Percentiles rank a stretch among this genome's conserved stretches.
Evolutionary conservation across 2,113 vertebrate species (phyloP).

Genomic region (Nycticorax nycticorax): DNA sequence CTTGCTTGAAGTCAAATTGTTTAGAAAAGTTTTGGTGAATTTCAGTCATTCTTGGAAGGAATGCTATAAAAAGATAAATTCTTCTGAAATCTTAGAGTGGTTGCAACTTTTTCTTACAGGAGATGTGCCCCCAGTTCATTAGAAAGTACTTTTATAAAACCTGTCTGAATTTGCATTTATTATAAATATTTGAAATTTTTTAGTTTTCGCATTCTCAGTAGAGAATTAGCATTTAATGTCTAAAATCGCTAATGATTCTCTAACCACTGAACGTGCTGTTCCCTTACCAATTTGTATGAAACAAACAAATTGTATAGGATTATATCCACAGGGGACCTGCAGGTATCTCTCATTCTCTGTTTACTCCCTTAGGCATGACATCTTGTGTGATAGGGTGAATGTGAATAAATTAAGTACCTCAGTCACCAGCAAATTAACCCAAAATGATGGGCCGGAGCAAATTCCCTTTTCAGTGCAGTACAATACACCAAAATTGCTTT

Average conservation of each 20-base stretch:
- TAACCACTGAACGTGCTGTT: neutral
- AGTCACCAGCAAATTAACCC: neutral
- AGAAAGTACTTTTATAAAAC: neutral
- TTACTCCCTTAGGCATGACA: neutral
- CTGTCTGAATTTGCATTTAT: neutral
- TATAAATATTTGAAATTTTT: neutral
- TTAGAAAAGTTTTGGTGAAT: neutral
- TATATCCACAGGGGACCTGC: neutral
- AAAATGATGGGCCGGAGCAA: neutral
- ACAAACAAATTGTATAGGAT: neutral
- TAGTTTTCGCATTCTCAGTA: rapidly evolving
- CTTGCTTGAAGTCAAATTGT: neutral
- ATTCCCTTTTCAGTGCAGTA: neutral
- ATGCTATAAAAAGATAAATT: neutral
- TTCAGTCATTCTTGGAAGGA: neutral
- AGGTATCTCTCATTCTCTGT: neutral
- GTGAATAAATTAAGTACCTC: neutral
- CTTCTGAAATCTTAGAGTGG: neutral
- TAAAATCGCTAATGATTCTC: neutral
- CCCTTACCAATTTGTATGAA: neutral
- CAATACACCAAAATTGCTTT: neutral
- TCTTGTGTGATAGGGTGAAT: neutral
- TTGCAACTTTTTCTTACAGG: neutral
- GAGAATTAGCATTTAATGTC: neutral
- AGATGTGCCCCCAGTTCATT: neutral